A percentile compares a stretch with the other conserved stretches of the same genome.
phyloP scores from a whole-genome alignment of 2,888 invertebrate genomes.

The Clistopyga incitator region DNA sequence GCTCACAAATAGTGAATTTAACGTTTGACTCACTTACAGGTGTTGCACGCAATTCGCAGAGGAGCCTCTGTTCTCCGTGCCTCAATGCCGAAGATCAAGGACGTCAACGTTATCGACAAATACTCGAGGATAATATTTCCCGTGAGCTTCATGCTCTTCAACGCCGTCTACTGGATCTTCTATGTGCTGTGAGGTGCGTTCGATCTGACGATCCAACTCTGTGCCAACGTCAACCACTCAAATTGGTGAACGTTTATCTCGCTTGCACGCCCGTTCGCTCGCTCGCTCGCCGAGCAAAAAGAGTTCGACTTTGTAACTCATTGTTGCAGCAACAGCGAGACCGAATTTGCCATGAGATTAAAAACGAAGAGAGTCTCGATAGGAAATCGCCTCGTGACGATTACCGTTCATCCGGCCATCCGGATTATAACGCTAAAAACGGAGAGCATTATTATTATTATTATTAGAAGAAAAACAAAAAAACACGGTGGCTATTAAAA shows the following conservation, averaged over 20 bases:
- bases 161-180: conserved; percentile 98
- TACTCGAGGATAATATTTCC: conserved; percentile 98
- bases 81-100: conserved; percentile 98
- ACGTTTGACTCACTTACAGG: conserved; percentile 82
- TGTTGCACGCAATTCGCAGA: conserved; percentile 92
- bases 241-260: not conserved
- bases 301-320: not conserved
- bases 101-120: conserved; percentile 99
- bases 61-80: conserved; percentile 94
- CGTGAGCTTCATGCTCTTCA: conserved; percentile 97
- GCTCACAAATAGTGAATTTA: conserved; percentile 71
- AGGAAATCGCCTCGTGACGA: not conserved
- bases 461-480: too few species aligned
- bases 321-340: not conserved
- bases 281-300: not conserved
- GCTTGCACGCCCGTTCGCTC: not conserved
- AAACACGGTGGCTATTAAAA: too few species aligned
- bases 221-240: not conserved
- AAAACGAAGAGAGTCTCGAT: not conserved
- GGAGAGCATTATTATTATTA: not conserved
- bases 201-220: not conserved
- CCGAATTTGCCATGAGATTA: not conserved
- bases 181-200: conserved; percentile 87
- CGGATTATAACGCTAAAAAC: not conserved
- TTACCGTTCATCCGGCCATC: not conserved